Evolutionary conservation across 2,113 vertebrate genomes (phyloP).

Genomic region (Bettongia penicillata): DNA sequence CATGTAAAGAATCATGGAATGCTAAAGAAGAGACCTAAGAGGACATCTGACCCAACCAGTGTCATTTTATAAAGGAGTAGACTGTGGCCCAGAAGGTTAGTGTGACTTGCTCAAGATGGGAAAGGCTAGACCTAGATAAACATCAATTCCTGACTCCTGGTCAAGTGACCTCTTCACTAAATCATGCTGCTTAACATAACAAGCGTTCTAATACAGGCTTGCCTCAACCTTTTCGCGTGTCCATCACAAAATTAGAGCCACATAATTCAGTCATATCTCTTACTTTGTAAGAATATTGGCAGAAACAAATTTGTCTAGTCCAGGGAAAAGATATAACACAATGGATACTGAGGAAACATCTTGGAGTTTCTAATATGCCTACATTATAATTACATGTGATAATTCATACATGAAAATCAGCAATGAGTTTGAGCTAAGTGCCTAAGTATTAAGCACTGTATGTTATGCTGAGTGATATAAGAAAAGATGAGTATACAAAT

Average conservation of each 20-base stretch:
- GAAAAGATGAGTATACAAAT: neutral
- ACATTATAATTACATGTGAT: neutral
- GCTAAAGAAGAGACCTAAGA: neutral
- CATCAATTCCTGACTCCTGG: neutral
- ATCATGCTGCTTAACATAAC: neutral
- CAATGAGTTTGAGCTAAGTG: neutral
- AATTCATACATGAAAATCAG: neutral
- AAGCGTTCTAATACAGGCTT: neutral
- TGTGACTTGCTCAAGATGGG: neutral
- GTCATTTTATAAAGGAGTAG: neutral
- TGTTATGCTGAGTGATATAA: neutral
- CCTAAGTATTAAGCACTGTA: neutral
- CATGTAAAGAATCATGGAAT: neutral
- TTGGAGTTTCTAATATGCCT: neutral
- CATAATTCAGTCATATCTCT: neutral
- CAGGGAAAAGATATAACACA: fast-evolving
- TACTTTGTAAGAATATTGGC: too few species aligned
- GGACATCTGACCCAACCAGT: neutral
- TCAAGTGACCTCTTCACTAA: neutral
- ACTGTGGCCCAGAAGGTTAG: neutral
- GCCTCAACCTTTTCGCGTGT: neutral
- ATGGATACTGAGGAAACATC: neutral
- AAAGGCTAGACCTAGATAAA: neutral
- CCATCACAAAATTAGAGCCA: fast-evolving
- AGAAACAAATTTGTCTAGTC: neutral